Base-by-base conservation (phyloP, 2,888 invertebrate genomes). In the Holacanthella duospinosa region DNA sequence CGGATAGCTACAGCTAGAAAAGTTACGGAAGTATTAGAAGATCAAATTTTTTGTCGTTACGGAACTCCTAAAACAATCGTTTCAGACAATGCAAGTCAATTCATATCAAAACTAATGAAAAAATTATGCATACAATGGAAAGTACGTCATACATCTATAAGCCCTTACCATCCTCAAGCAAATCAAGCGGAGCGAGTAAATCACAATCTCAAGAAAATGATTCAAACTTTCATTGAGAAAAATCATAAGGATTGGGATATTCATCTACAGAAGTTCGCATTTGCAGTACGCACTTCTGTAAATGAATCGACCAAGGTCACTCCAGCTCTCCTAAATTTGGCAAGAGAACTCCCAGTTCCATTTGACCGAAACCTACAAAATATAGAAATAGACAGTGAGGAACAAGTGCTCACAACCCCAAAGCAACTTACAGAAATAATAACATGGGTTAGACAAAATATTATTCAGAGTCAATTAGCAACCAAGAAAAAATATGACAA, bases 171-270 rank as follows among this genome's bases (percentile, higher is more conserved):
- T n/a, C n/a, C n/a, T n/a, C n/a, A n/a, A n/a, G n/a, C n/a, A n/a
- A n/a, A n/a, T n/a, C n/a, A 55, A 6, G 43, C 64, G 3, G 68
- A 70, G 55, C 43, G 66, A 24, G 60, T 59, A 0, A 70, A 66
- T 25, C n/a, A n/a, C n/a, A 61, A 66, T 2, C n/a, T 70, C 16
- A 60, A 62, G 27, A 44, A 29, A 0, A 60, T 67, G 61, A 28
- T 71, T 16, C n/a, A 44, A 24, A 27, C 59, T 19, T 66, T 43
- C 36, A 44, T 64, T 1, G 55, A 64, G 3, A 54, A 48, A 1
- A 58, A 48, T 28, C 68, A 68, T 29, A 63, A 63, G n/a, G n/a
- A n/a, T n/a, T n/a, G n/a, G n/a, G n/a, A n/a, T n/a, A n/a, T n/a
- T n/a, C n/a, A n/a, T n/a, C n/a, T n/a, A n/a, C n/a, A n/a, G n/a